phyloP scores from a whole-genome alignment of 2,888 invertebrate species.

The Autographa pulchrina region DNA sequence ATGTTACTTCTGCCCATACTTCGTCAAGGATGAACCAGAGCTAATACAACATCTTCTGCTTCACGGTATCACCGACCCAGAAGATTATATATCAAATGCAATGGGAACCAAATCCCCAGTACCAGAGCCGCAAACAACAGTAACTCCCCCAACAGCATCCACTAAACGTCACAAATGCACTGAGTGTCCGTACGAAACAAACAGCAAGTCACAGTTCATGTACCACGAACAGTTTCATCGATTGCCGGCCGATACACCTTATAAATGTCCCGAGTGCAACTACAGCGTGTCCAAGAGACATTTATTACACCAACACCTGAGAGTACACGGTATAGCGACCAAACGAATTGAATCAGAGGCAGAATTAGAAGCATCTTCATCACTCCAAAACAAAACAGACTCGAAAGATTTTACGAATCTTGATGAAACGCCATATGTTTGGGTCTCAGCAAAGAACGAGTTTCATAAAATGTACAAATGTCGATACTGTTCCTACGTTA shows the following conservation, averaged over 20 bases:
- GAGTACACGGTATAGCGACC: conserved; percentile 91
- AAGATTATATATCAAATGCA: conserved; percentile 87
- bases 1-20: conserved; percentile 95
- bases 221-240: conserved; percentile 96
- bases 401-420: conserved; percentile 73
- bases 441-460: conserved; percentile 93
- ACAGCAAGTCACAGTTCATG: conserved; percentile 95
- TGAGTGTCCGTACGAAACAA: conserved; percentile 95
- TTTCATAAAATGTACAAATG: conserved; percentile 96
- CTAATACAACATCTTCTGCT: conserved; percentile 91
- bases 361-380: conserved; percentile 76
- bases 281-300: conserved; percentile 95
- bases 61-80: conserved; percentile 90
- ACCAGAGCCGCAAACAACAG: conserved; percentile 60
- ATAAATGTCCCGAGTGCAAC: conserved; percentile 94
- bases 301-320: conserved; percentile 94
- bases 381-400: conserved; percentile 65
- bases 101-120: conserved; percentile 79
- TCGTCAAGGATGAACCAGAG: conserved; percentile 92
- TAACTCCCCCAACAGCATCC: conserved; percentile 62
- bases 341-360: conserved; percentile 83
- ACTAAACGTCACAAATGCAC: conserved; percentile 93
- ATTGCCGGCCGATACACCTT: conserved; percentile 91
- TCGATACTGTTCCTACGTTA: conserved; percentile 95
- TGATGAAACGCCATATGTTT: conserved; percentile 92